phyloP scores from a whole-genome alignment of 2,797 vertebrate species.

The Lepus townsendii region DNA sequence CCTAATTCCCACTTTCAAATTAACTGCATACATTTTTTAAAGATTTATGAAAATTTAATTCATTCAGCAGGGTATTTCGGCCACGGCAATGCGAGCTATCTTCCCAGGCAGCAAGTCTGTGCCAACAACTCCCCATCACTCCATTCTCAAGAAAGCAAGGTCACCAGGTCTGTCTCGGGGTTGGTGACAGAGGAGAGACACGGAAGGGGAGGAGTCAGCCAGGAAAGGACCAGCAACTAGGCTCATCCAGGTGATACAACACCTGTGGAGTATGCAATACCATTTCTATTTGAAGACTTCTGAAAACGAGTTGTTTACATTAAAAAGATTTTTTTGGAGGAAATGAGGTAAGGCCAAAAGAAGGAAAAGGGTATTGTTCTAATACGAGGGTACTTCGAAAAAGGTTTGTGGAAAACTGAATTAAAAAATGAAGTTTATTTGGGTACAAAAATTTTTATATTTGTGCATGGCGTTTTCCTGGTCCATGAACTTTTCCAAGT shows the following conservation, averaged over 20 bases:
- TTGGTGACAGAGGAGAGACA: neutral
- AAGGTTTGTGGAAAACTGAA: no score
- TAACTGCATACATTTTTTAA: neutral
- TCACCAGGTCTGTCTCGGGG: neutral
- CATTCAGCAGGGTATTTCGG: neutral
- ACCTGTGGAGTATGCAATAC: neutral
- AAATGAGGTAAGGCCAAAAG: neutral
- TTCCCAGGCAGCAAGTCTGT: neutral
- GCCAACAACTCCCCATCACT: neutral
- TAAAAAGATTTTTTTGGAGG: neutral
- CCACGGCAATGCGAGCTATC: neutral
- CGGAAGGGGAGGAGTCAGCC: neutral
- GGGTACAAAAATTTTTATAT: no score
- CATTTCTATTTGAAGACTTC: conserved; percentile 15
- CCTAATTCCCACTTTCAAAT: no score
- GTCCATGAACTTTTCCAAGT: no score
- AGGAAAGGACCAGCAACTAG: neutral
- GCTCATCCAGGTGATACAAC: neutral
- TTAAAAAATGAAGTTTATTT: no score
- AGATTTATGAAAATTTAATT: neutral
- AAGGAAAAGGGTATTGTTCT: neutral
- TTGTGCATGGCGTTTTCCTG: no score
- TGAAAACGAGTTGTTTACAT: neutral
- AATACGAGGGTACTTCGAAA: no score
- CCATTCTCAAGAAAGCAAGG: neutral